phyloP scores from a whole-genome alignment of 2,888 invertebrate species.

The Tetragnatha montana region DNA sequence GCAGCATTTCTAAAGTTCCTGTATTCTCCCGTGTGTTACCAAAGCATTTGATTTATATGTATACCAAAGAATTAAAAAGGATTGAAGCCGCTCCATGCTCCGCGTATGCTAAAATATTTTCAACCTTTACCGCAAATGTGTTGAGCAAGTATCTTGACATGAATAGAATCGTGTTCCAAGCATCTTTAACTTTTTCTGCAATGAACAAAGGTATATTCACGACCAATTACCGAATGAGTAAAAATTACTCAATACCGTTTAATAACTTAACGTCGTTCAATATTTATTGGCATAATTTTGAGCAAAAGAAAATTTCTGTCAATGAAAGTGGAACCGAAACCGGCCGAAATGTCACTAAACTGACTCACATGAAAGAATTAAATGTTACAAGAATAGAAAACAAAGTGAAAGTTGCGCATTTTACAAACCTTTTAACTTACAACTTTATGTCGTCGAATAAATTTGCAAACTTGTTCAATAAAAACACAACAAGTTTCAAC shows the following conservation, averaged over 20 bases:
- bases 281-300: conserved; percentile 49
- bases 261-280: conserved; percentile 23
- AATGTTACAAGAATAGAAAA: conserved; percentile 17
- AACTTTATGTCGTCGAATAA: conserved; percentile 51
- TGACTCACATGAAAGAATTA: neutral
- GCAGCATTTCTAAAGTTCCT: conserved; percentile 19
- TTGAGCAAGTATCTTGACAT: conserved; percentile 17
- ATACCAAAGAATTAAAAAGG: conserved; percentile 28
- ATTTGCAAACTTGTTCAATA: conserved; percentile 29
- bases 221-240: conserved; percentile 9
- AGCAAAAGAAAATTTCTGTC: neutral
- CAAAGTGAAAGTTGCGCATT: neutral
- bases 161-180: conserved; percentile 36
- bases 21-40: conserved; percentile 16
- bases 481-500: conserved; percentile 16
- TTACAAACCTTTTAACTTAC: conserved; percentile 34
- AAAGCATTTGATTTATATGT: conserved; percentile 22
- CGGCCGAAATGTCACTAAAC: neutral
- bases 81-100: conserved; percentile 21
- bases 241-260: conserved; percentile 43
- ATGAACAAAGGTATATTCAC: conserved; percentile 36
- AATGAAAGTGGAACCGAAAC: no score
- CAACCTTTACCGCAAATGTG: conserved; percentile 32
- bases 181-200: conserved; percentile 36
- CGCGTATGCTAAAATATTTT: conserved; percentile 45